Evolutionary conservation across 2,113 vertebrate genomes (phyloP).

Genomic region (Colius striatus): DNA sequence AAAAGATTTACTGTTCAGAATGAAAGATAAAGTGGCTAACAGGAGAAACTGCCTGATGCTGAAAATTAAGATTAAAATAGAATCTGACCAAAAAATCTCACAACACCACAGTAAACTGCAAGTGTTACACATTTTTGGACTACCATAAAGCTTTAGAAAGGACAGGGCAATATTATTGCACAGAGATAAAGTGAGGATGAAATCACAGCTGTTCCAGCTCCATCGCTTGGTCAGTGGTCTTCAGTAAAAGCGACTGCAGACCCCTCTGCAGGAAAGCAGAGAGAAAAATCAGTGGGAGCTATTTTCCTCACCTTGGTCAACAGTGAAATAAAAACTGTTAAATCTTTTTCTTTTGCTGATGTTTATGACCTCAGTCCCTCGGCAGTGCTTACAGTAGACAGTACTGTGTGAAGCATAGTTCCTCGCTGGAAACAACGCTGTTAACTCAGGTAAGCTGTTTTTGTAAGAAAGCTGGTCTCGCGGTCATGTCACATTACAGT

Average conservation of each 20-base stretch:
- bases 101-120: background rate
- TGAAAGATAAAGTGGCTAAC: background rate
- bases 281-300: background rate
- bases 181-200: background rate
- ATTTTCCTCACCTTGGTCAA: background rate
- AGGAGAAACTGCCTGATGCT: background rate
- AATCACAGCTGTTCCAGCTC: background rate
- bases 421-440: conserved; percentile 1
- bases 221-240: background rate
- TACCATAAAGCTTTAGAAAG: background rate
- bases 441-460: background rate
- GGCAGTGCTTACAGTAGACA: background rate
- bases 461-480: conserved; percentile 17
- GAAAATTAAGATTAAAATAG: background rate
- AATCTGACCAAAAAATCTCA: background rate
- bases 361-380: background rate
- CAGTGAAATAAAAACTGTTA: background rate
- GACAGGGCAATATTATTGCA: background rate
- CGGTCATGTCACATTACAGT: background rate
- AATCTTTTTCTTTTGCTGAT: background rate
- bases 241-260: background rate
- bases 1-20: background rate
- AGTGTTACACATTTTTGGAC: background rate
- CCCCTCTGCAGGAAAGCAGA: background rate
- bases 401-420: background rate